These are phyloP conservation scores for Regulus satrapa DNA, from an alignment of 2,113 vertebrate species.

Conservation along the genomic window DNA sequence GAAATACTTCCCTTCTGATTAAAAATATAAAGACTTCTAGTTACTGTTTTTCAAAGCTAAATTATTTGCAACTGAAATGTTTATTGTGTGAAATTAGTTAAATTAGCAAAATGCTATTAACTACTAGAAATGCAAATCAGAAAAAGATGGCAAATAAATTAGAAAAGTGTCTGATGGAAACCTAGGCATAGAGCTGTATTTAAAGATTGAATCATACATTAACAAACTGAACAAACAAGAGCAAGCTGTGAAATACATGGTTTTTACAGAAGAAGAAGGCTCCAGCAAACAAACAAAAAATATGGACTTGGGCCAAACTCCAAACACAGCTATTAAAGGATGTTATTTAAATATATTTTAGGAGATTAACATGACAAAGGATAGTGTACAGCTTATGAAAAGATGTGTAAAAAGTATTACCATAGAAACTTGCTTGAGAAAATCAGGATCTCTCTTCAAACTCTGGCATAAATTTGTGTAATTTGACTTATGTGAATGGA, in stretches of 20 bases:
- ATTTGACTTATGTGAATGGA: not conserved
- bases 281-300: not conserved
- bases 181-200: not conserved
- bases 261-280: not conserved
- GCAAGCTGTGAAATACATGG: not conserved
- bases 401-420: not conserved
- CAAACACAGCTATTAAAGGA: not conserved
- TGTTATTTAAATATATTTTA: not conserved
- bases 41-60: not conserved
- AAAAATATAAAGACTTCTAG: not conserved
- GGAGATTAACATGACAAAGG: conserved; percentile 7
- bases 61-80: not conserved
- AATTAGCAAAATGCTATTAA: not conserved
- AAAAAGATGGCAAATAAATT: not conserved
- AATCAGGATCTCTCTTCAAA: not conserved
- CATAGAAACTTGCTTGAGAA: conserved; percentile 20
- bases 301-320: not conserved
- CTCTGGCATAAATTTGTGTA: not conserved
- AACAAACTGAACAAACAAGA: not conserved
- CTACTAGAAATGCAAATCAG: not conserved
- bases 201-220: not conserved
- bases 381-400: not conserved
- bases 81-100: not conserved
- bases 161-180: not conserved
- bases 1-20: not conserved